These are phyloP conservation scores for Prietella phreatophila DNA, from an alignment of 2,113 vertebrate species.

Conservation along the genomic window DNA sequence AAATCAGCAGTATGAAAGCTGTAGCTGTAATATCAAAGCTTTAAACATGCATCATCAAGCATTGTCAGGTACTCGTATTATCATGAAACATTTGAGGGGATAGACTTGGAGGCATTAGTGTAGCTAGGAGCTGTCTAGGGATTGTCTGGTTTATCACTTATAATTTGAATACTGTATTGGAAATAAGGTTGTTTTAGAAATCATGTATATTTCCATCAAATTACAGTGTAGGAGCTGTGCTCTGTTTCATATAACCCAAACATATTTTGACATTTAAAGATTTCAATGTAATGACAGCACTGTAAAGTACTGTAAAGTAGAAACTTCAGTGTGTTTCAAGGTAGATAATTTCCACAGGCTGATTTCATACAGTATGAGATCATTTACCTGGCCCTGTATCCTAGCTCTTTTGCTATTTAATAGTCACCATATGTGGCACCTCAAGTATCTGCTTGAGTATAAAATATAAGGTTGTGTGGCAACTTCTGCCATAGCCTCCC, in stretches of 20 bases:
- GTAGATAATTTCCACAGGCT: constrained; percentile 27
- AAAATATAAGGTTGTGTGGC: constrained; percentile 40
- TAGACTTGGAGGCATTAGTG: not conserved
- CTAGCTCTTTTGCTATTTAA: constrained; percentile 46
- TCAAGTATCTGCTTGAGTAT: constrained; percentile 25
- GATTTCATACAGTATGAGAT: constrained; percentile 27
- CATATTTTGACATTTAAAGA: not conserved
- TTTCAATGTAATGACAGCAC: not conserved
- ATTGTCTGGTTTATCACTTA: not conserved
- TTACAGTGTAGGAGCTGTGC: not conserved
- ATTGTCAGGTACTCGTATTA: not conserved
- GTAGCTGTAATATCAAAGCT: not conserved
- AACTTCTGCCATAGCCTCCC: constrained; percentile 59
- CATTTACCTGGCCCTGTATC: constrained; percentile 36
- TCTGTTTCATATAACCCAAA: constrained; percentile 6
- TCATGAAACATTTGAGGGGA: not conserved
- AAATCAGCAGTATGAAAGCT: not conserved
- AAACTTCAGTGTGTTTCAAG: not conserved
- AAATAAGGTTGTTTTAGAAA: not conserved
- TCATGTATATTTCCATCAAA: not conserved
- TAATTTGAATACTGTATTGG: not conserved
- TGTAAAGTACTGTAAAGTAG: constrained; percentile 2
- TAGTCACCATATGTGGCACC: constrained; percentile 21
- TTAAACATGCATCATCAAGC: not conserved
- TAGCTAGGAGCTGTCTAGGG: not conserved